Evolutionary conservation across 2,797 vertebrate genomes (phyloP).

Genomic region (Rhincodon typus): DNA sequence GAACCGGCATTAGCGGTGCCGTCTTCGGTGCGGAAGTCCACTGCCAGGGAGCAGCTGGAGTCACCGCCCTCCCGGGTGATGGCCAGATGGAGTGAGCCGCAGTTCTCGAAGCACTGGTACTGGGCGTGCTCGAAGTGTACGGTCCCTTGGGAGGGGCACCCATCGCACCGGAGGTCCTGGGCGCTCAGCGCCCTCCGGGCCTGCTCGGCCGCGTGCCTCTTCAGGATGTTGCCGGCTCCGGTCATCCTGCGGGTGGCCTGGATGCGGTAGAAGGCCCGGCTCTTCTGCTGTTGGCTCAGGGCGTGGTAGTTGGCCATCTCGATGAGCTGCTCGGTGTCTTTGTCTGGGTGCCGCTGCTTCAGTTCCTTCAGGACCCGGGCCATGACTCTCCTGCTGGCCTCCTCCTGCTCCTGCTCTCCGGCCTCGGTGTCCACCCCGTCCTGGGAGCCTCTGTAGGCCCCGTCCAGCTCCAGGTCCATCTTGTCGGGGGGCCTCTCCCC

Average conservation of each 20-base stretch:
- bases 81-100: constrained; percentile 67
- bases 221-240: constrained; percentile 74
- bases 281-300: constrained; percentile 76
- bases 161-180: constrained; percentile 42
- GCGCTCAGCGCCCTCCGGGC: constrained; percentile 72
- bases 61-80: constrained; percentile 64
- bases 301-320: constrained; percentile 77
- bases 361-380: constrained; percentile 69
- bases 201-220: constrained; percentile 76
- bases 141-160: rapidly evolving
- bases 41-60: constrained; percentile 59
- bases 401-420: constrained; percentile 62
- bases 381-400: constrained; percentile 70
- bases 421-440: not conserved
- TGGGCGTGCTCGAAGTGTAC: constrained; percentile 62
- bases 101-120: constrained; percentile 79
- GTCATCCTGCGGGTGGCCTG: constrained; percentile 83
- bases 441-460: constrained; percentile 33
- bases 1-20: constrained; percentile 75
- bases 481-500: constrained; percentile 61
- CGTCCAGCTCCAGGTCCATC: constrained; percentile 69
- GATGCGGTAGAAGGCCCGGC: constrained; percentile 74
- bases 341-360: constrained; percentile 71
- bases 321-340: constrained; percentile 75
- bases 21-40: constrained; percentile 75